Evolutionary conservation across 2,888 invertebrate species (phyloP).

Genomic region (Microchrysa polita): DNA sequence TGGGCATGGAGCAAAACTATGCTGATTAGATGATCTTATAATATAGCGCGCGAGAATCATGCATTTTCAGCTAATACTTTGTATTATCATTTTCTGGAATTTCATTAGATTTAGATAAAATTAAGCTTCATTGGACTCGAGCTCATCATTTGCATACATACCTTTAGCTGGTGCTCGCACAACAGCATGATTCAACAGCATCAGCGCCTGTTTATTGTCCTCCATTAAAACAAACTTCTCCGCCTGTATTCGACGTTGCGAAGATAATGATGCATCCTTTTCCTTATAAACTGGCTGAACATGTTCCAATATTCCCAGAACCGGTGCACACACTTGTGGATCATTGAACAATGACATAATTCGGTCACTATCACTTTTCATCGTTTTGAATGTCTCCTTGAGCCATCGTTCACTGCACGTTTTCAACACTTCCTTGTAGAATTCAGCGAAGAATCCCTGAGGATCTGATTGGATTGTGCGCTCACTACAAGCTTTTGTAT

Average conservation of each 20-base stretch:
- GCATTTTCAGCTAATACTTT: too few relatives aligned
- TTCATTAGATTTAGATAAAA: too few relatives aligned
- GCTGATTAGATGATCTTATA: too few relatives aligned
- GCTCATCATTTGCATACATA: too few relatives aligned
- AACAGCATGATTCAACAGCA: constrained; percentile 76
- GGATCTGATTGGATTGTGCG: constrained; percentile 78
- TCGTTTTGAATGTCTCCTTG: constrained; percentile 68
- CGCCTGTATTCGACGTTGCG: constrained; percentile 71
- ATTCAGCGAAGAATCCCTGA: constrained; percentile 78
- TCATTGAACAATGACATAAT: constrained; percentile 65
- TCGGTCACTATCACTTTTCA: constrained; percentile 70
- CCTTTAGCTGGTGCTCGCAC: constrained; percentile 76
- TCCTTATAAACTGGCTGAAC: constrained; percentile 74
- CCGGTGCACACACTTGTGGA: constrained; percentile 65
- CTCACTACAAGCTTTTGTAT: constrained; percentile 75
- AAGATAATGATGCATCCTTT: constrained; percentile 73
- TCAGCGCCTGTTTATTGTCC: constrained; percentile 69
- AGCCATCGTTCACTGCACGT: constrained; percentile 69
- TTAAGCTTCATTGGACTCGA: too few relatives aligned
- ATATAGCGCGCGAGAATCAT: too few relatives aligned
- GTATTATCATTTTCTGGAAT: too few relatives aligned
- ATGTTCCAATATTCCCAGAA: constrained; percentile 70
- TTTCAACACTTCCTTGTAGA: constrained; percentile 69
- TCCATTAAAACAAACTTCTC: constrained; percentile 68
- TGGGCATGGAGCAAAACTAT: too few relatives aligned